These are phyloP conservation scores for Epistrophe eligans DNA, from an alignment of 2,888 invertebrate species.

Conservation along the genomic window DNA sequence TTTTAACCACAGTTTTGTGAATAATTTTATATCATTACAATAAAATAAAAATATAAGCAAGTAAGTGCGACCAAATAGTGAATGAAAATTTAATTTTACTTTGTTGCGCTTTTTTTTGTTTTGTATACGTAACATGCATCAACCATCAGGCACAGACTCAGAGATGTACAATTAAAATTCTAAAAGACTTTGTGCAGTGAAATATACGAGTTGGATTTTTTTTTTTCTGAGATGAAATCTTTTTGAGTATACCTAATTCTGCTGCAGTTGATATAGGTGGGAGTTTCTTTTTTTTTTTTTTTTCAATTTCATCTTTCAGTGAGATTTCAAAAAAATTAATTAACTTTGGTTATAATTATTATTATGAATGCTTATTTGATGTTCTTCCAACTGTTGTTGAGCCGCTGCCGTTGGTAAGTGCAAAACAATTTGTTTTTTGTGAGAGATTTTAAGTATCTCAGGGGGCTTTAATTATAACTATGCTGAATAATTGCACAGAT, in stretches of 20 bases:
- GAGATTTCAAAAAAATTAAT: conserved; percentile 61
- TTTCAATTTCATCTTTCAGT: conserved; percentile 28
- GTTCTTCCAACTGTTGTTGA: conserved; percentile 28
- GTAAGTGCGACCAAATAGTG: background rate
- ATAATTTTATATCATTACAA: background rate
- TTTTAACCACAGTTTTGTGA: too few species aligned
- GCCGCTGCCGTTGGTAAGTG: background rate
- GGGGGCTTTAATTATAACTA: background rate
- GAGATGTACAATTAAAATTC: conserved; percentile 55
- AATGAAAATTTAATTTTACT: background rate
- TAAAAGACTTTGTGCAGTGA: conserved; percentile 25
- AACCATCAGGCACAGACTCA: conserved; percentile 66
- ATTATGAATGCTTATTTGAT: conserved; percentile 55
- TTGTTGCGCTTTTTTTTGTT: conserved; percentile 36
- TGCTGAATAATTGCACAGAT: background rate
- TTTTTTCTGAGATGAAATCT: conserved; percentile 43
- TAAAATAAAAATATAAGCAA: background rate
- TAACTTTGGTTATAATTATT: conserved; percentile 48
- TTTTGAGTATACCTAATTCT: conserved; percentile 31
- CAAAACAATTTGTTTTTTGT: conserved; percentile 9
- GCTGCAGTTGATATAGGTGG: conserved; percentile 16
- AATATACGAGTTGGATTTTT: conserved; percentile 36
- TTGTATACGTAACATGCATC: conserved; percentile 57
- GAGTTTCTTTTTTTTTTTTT: conserved; percentile 4
- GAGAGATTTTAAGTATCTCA: background rate